Base-by-base conservation (phyloP, 2,113 vertebrate genomes). In the Prinia subflava region DNA sequence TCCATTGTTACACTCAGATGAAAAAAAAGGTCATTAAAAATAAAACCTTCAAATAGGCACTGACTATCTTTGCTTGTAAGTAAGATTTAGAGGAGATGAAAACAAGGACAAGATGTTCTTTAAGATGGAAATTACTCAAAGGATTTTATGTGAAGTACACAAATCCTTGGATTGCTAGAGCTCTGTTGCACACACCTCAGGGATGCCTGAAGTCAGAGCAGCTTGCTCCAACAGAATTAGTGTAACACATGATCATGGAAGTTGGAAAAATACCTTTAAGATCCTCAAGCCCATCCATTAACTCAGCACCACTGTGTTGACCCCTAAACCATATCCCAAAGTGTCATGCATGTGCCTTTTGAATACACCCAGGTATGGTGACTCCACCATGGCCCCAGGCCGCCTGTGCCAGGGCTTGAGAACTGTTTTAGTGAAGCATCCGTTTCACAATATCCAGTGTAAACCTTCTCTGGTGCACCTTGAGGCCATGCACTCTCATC, bases 21-120 rank as follows among this genome's bases (percentile, higher is more conserved):
- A 75, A 95, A 94, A 96, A 96, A 79, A 27, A 84, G 35, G 56
- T 24, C 71, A 94, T 85, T 89, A 90, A 92, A 95, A 96, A 97
- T 55, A 76, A 84, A 95, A 83, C 33, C 65, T 83, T 73, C 68
- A 64, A 55, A 81, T 53, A 47, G 7, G 11, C 18, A 70, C 31
- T 86, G 60, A 78, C 89, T 78, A 47, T 95, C 39, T 82, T 89
- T 90, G 92, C 46, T 65, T 83, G 14, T 60, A 76, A 91, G 44
- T 67, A 93, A 87, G 30, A 65, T 47, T 59, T 64, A 10, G 14
- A 25, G 8, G 7, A 20, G 16, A 24, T 4, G 5, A 42, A 71
- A 82, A 37, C 33, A 37, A 15, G 6, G 24, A 44, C 47, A 68
- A 64, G 19, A 74, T 69, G 11, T 46, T 16, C 53, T 62, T 92